phyloP scores from a whole-genome alignment of 2,888 invertebrate species.

The Morpho helenor region DNA sequence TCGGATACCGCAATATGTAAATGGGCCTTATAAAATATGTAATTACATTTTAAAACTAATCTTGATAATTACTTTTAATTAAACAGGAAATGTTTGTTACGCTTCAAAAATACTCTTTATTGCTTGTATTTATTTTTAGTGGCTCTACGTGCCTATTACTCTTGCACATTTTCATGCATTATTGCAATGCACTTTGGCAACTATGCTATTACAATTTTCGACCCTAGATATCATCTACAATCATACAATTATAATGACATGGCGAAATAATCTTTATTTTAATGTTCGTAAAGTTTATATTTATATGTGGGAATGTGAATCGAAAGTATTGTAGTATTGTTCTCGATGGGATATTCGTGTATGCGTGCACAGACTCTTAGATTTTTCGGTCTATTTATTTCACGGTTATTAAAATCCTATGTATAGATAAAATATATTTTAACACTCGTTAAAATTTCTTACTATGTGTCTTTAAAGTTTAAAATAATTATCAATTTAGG shows the following conservation, averaged over 20 bases:
- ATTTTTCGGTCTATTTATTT: slow-evolving; percentile 68
- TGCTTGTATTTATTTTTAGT: slow-evolving; percentile 5
- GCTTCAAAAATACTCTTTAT: slow-evolving; percentile 13
- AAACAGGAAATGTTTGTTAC: slow-evolving; percentile 10
- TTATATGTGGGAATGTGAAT: slow-evolving; percentile 3
- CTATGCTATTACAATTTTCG: slow-evolving; percentile 24
- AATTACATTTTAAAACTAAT: neutral
- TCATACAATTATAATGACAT: neutral
- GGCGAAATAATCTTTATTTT: slow-evolving; percentile 4
- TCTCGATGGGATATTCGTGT: slow-evolving; percentile 22
- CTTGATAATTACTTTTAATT: slow-evolving; percentile 2
- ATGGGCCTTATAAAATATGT: neutral
- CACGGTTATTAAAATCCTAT: slow-evolving; percentile 50
- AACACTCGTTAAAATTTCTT: too few relatives aligned
- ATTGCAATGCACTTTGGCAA: slow-evolving; percentile 25
- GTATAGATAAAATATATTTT: neutral
- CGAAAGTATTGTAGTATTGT: slow-evolving; percentile 26
- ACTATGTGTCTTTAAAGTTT: too few relatives aligned
- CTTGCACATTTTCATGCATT: slow-evolving; percentile 30
- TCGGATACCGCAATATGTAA: too few relatives aligned
- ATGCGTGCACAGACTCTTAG: slow-evolving; percentile 52
- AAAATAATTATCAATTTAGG: too few relatives aligned
- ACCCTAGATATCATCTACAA: slow-evolving; percentile 20
- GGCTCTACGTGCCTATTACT: slow-evolving; percentile 18
- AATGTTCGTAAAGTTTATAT: slow-evolving; percentile 4